Evolutionary conservation across 2,797 vertebrate species (phyloP).

Genomic region (Spatula versicolor): DNA sequence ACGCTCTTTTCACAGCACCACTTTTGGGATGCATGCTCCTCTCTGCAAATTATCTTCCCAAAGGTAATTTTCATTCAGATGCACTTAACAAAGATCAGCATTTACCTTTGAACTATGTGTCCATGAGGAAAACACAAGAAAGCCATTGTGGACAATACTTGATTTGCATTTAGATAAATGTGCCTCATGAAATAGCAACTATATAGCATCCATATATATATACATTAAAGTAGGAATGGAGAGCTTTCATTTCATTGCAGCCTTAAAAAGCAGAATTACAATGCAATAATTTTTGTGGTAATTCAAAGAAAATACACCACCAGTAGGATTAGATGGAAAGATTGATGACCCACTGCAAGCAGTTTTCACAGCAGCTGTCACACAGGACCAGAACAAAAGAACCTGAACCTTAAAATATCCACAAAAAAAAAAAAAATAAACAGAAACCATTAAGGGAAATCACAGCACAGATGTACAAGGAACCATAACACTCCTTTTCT

Average conservation of each 20-base stretch:
- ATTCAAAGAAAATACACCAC: background rate
- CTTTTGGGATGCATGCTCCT: background rate
- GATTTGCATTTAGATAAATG: background rate
- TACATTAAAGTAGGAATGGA: background rate
- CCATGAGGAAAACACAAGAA: background rate
- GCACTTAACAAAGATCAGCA: background rate
- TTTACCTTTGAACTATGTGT: background rate
- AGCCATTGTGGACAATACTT: background rate
- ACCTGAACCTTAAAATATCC: background rate
- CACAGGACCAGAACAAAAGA: background rate
- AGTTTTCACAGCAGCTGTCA: background rate
- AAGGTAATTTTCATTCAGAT: background rate
- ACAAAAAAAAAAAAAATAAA: background rate
- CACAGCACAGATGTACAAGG: background rate
- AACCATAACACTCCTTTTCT: background rate
- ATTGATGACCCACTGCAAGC: background rate
- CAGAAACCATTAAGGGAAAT: background rate
- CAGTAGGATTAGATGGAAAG: background rate
- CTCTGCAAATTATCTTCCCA: background rate
- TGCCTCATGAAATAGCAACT: background rate
- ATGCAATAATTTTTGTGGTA: background rate
- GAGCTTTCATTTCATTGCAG: background rate
- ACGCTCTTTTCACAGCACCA: background rate
- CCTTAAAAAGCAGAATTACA: background rate
- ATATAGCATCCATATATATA: background rate